These are phyloP conservation scores for Heliconius melpomene DNA, from an alignment of 1,140 invertebrate genomes.

Conservation along the genomic window DNA sequence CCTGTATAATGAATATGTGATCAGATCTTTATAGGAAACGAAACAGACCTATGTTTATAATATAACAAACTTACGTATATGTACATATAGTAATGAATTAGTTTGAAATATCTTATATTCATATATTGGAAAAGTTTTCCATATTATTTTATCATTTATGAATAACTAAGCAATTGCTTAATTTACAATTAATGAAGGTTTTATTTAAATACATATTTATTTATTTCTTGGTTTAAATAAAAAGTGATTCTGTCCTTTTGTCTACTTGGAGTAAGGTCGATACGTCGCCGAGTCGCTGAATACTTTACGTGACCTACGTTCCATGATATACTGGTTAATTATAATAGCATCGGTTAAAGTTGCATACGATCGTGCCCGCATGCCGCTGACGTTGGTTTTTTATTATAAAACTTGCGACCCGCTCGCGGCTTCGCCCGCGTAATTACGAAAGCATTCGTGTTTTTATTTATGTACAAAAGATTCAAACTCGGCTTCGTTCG, in stretches of 20 bases:
- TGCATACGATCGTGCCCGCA: background rate
- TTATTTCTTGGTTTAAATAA: background rate
- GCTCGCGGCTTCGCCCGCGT: too few relatives aligned
- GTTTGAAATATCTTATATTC: background rate
- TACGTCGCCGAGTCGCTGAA: background rate
- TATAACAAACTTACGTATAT: too few relatives aligned
- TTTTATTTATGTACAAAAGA: too few relatives aligned
- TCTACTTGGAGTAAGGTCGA: background rate
- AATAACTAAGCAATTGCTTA: background rate
- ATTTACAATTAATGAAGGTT: background rate
- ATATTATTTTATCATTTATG: background rate
- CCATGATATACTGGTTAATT: conserved; percentile 7
- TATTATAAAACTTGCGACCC: background rate
- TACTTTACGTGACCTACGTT: conserved; percentile 12
- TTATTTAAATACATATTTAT: background rate
- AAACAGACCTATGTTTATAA: too few relatives aligned
- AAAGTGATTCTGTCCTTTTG: background rate
- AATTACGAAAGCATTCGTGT: too few relatives aligned
- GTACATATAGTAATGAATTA: background rate
- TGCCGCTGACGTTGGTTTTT: background rate
- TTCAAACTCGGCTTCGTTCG: too few relatives aligned
- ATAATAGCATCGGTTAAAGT: background rate
- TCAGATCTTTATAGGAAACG: too few relatives aligned
- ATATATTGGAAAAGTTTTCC: background rate
- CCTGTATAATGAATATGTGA: too few relatives aligned